Evolutionary conservation across 92 coral and sea anemone genomes (phyloP), one percentile per base, ranked within the genome.

Genomic region (Zoanthus gigantus): DNA sequence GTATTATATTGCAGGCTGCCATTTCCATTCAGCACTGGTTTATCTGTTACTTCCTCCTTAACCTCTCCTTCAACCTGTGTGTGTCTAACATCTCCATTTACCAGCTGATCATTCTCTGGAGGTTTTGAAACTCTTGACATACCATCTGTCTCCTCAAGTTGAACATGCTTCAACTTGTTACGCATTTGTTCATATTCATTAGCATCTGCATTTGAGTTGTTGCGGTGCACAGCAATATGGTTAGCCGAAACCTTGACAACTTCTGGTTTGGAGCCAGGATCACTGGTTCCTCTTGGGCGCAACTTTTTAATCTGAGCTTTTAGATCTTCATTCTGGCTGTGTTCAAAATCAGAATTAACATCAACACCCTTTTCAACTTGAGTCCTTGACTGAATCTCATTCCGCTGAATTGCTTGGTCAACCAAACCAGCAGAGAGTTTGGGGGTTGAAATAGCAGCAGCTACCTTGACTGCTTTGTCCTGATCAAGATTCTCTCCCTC

Each of bases 361-460:
- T 54, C 79, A 23, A 88, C 75, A 23, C 54, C 96, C 67, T 56
- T 90, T 60, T 92, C 86, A 11, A 85, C 56, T 16, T 72, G 89
- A 57, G 58, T 60, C 42, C 71, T 78, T 42, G 83, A 78, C 44
- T 60, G 71, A 23, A 54, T 58, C 46, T 74, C 83, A 89, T 81
- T 34, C 88, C 56, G 71, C 82, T 82, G 90, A 77, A 54, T 79
- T 76, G 66, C 52, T 82, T 76, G 75, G 16, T 90, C 96, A 48
- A 95, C 98, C 65, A 95, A 72, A 32, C 85, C 82, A 58, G 96
- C 96, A 29, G 98, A 90, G 73, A 90, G 83, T 37, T 88, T 92
- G 16, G 92, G 89, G 37, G 79, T 77, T 32, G 89, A 79, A 82
- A 82, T 44, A 9, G 83, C 45, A 11, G 82, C 65, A 77, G 54